These are phyloP conservation scores for Conus betulinus DNA, from an alignment of 1,140 invertebrate species.

Conservation along the genomic window DNA sequence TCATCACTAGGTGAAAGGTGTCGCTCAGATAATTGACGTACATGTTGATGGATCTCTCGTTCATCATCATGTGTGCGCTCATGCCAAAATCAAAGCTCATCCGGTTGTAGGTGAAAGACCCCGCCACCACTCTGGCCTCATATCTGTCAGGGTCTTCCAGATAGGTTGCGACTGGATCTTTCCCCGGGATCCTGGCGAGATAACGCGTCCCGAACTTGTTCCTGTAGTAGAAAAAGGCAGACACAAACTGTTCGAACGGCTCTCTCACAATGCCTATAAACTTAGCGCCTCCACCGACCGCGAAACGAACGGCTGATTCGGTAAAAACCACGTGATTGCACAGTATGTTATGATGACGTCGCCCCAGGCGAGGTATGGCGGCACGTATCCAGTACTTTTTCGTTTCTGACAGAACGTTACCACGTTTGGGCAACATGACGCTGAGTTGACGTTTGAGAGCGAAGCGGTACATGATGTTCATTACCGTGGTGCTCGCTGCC, in stretches of 20 bases:
- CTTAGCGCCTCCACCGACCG: slow-evolving; percentile 53
- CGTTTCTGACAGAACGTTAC: slow-evolving; percentile 45
- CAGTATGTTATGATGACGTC: slow-evolving; percentile 50
- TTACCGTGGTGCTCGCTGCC: slow-evolving; percentile 62
- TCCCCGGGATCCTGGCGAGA: slow-evolving; percentile 47
- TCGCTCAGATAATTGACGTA: slow-evolving; percentile 59
- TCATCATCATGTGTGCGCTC: not conserved
- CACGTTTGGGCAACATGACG: slow-evolving; percentile 53
- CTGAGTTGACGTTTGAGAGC: slow-evolving; percentile 50
- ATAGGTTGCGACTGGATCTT: slow-evolving; percentile 52
- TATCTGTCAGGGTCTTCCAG: slow-evolving; percentile 43
- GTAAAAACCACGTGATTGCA: slow-evolving; percentile 64
- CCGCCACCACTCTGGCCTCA: not conserved
- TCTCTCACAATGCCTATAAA: slow-evolving; percentile 64
- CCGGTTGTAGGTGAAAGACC: slow-evolving; percentile 36
- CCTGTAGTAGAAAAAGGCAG: slow-evolving; percentile 58
- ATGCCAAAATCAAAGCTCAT: slow-evolving; percentile 47
- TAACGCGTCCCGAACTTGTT: slow-evolving; percentile 40
- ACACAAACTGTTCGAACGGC: slow-evolving; percentile 63
- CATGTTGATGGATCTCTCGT: not conserved
- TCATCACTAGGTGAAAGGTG: slow-evolving; percentile 77
- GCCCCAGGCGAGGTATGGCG: slow-evolving; percentile 29
- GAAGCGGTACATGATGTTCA: slow-evolving; percentile 63
- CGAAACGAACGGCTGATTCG: slow-evolving; percentile 40
- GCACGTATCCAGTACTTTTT: slow-evolving; percentile 24